These are phyloP conservation scores for Pseudochromis fuscus DNA, from an alignment of 2,797 vertebrate genomes.

Conservation along the genomic window DNA sequence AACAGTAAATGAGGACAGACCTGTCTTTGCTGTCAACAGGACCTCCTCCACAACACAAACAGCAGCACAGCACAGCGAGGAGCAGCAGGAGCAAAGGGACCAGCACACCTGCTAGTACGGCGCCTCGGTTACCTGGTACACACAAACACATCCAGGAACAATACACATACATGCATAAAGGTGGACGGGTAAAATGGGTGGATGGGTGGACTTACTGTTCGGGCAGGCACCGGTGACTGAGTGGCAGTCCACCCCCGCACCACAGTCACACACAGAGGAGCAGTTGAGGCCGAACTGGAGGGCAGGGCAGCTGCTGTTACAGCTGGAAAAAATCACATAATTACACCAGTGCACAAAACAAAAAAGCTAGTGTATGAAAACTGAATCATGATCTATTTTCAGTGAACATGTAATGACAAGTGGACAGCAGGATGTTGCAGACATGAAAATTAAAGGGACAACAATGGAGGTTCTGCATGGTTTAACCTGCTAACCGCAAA, in stretches of 20 bases:
- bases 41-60: slow-evolving; percentile 86
- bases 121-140: slow-evolving; percentile 63
- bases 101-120: slow-evolving; percentile 86
- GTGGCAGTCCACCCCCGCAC: slow-evolving; percentile 84
- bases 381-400: slow-evolving; percentile 37
- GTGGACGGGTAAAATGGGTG: too few relatives aligned
- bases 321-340: slow-evolving; percentile 81
- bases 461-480: neutral
- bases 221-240: slow-evolving; percentile 86
- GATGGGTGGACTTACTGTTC: slow-evolving; percentile 81
- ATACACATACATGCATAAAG: slow-evolving; percentile 1
- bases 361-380: neutral
- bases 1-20: slow-evolving; percentile 68
- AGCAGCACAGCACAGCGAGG: slow-evolving; percentile 87
- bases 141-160: neutral
- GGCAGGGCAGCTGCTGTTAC: slow-evolving; percentile 90
- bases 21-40: slow-evolving; percentile 86
- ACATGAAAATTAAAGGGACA: slow-evolving; percentile 21
- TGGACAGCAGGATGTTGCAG: neutral
- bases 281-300: slow-evolving; percentile 91
- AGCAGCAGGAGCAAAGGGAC: slow-evolving; percentile 89
- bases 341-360: slow-evolving; percentile 11
- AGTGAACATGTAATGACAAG: slow-evolving; percentile 2
- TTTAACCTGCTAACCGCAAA: neutral
- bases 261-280: slow-evolving; percentile 88